Percentiles rank a stretch among this genome's conserved stretches.
These are phyloP conservation scores for Planococcus citri DNA, from an alignment of 1,140 invertebrate genomes.

Conservation along the genomic window DNA sequence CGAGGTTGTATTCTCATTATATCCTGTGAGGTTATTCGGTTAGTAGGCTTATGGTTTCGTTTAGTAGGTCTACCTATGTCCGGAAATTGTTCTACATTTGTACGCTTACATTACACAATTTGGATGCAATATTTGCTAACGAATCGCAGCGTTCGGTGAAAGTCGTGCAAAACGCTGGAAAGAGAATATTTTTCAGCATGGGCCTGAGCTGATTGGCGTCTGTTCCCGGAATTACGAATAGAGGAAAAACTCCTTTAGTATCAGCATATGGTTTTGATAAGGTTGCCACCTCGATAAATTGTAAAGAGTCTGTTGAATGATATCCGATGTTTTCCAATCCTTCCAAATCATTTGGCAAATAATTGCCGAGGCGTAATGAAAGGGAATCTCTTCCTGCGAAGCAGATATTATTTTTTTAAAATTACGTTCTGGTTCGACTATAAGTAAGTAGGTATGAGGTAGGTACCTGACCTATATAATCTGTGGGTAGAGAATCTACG, in stretches of 20 bases:
- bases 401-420: neutral
- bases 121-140: neutral
- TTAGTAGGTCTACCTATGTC: too few species aligned
- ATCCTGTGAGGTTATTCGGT: too few species aligned
- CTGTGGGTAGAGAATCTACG: too few species aligned
- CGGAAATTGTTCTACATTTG: neutral
- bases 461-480: too few species aligned
- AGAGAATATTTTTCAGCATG: constrained; percentile 17
- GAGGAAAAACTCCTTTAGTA: constrained; percentile 16
- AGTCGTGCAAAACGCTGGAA: constrained; percentile 21
- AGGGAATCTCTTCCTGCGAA: neutral
- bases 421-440: neutral
- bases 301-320: neutral
- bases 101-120: neutral
- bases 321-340: constrained; percentile 14
- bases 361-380: neutral
- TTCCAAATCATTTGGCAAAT: constrained; percentile 12
- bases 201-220: constrained; percentile 16
- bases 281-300: constrained; percentile 22
- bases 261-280: constrained; percentile 20
- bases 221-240: constrained; percentile 24
- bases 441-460: too few species aligned
- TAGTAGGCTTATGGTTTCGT: too few species aligned
- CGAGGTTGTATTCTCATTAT: constrained; percentile 23
- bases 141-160: constrained; percentile 8